phyloP scores from a whole-genome alignment of 2,888 invertebrate genomes.

The Megastigmus dorsalis region DNA sequence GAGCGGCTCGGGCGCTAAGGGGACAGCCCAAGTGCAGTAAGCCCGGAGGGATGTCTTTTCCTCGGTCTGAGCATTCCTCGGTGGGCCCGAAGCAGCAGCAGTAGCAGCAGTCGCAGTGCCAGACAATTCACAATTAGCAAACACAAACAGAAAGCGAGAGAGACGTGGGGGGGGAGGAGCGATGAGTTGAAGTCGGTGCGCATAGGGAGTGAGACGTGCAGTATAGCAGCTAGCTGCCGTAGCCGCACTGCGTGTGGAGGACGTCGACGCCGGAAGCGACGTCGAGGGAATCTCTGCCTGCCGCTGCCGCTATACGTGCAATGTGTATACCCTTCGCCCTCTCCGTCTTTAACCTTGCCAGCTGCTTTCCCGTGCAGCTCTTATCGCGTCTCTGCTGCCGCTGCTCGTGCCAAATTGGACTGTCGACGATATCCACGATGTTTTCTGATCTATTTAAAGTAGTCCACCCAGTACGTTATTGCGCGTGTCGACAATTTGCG shows the following conservation, averaged over 20 bases:
- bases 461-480: too few relatives aligned
- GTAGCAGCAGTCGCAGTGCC: too few relatives aligned
- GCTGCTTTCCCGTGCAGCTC: not conserved
- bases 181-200: slow-evolving; percentile 23
- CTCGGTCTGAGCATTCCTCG: slow-evolving; percentile 69
- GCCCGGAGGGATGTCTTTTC: slow-evolving; percentile 63
- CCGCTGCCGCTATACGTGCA: too few relatives aligned
- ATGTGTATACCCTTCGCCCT: slow-evolving; percentile 60
- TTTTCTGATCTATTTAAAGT: too few relatives aligned
- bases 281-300: slow-evolving; percentile 65
- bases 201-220: not conserved
- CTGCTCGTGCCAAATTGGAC: too few relatives aligned
- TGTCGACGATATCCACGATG: too few relatives aligned
- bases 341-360: slow-evolving; percentile 56
- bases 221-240: slow-evolving; percentile 5
- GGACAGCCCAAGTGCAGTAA: slow-evolving; percentile 12
- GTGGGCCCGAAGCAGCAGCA: too few relatives aligned
- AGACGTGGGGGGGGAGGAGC: slow-evolving; percentile 62
- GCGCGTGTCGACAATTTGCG: too few relatives aligned
- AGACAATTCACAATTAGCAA: slow-evolving; percentile 75
- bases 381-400: slow-evolving; percentile 54
- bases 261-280: slow-evolving; percentile 63
- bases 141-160: slow-evolving; percentile 72
- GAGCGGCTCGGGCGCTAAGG: slow-evolving; percentile 53
- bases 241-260: slow-evolving; percentile 39